Conservation (phyloP, 30 jellyfish, hydroid and myxozoan species). For the Phacellophora camtschatica region DNA sequence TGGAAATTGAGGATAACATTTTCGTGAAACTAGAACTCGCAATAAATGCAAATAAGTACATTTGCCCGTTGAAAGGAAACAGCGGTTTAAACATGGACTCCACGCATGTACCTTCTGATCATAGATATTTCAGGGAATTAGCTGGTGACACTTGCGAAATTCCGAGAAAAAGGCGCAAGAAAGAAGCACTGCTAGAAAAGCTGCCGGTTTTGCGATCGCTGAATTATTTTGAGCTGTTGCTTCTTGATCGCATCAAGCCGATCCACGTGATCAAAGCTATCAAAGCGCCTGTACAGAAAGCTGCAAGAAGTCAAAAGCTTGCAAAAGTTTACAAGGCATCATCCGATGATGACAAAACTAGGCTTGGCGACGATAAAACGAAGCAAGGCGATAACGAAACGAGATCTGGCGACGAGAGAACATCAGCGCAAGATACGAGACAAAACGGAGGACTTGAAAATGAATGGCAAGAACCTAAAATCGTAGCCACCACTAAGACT, state of each 20-base stretch:
- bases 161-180: conserved; percentile 64
- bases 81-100: background rate
- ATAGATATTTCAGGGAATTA: background rate
- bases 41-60: conserved; percentile 38
- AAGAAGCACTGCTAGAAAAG: conserved; percentile 73
- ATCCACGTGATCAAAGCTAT: conserved; percentile 53
- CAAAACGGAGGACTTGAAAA: background rate
- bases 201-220: conserved; percentile 76
- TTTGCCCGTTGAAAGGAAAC: background rate
- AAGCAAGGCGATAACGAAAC: background rate
- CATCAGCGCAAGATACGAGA: background rate
- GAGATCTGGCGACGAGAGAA: background rate
- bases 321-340: background rate
- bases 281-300: background rate
- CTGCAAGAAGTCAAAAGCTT: background rate
- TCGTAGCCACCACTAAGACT: background rate
- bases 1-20: conserved; percentile 58
- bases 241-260: conserved; percentile 78
- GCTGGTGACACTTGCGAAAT: conserved; percentile 33
- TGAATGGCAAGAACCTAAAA: background rate
- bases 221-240: conserved; percentile 79
- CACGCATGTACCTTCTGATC: background rate
- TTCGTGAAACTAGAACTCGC: conserved; percentile 47
- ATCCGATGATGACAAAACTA: background rate
- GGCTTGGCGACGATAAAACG: too few species aligned